These are phyloP conservation scores for Amphiduros pacificus DNA, from an alignment of 2,888 invertebrate genomes.

Conservation along the genomic window DNA sequence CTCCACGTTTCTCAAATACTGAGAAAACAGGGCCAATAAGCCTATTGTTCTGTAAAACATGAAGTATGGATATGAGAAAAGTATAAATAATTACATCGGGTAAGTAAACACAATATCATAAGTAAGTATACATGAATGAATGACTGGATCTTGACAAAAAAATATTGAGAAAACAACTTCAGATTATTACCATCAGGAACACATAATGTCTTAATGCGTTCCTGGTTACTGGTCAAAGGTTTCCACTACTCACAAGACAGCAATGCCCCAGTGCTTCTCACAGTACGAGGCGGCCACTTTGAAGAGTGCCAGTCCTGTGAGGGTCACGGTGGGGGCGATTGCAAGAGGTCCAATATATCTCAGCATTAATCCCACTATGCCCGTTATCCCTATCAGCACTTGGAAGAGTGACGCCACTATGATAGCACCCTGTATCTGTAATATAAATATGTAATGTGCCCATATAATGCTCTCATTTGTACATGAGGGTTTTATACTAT, in stretches of 20 bases:
- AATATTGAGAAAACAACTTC: no score
- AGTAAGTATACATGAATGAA: no score
- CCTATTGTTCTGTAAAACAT: conserved; percentile 68
- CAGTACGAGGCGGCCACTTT: conserved; percentile 78
- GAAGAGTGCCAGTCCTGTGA: conserved; percentile 78
- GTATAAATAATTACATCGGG: background rate
- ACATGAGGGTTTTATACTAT: no score
- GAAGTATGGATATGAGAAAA: background rate
- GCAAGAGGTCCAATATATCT: conserved; percentile 79
- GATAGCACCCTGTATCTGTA: conserved; percentile 76
- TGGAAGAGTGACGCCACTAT: conserved; percentile 77
- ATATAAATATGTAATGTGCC: background rate
- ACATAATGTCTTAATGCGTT: no score
- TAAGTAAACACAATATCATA: no score
- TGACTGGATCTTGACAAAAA: no score
- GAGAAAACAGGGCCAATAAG: conserved; percentile 77
- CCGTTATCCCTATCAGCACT: conserved; percentile 71
- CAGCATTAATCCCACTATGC: conserved; percentile 74
- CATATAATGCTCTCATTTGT: no score
- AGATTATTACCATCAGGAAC: no score
- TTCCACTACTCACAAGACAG: conserved; percentile 69
- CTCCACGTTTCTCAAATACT: conserved; percentile 51
- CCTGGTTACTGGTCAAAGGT: no score
- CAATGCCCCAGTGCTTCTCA: conserved; percentile 81
- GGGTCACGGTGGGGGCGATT: conserved; percentile 75